Evolutionary conservation across 2,797 vertebrate species (phyloP), one percentile per base, ranked within the genome.

Genomic region (Phaenicophaeus curvirostris): DNA sequence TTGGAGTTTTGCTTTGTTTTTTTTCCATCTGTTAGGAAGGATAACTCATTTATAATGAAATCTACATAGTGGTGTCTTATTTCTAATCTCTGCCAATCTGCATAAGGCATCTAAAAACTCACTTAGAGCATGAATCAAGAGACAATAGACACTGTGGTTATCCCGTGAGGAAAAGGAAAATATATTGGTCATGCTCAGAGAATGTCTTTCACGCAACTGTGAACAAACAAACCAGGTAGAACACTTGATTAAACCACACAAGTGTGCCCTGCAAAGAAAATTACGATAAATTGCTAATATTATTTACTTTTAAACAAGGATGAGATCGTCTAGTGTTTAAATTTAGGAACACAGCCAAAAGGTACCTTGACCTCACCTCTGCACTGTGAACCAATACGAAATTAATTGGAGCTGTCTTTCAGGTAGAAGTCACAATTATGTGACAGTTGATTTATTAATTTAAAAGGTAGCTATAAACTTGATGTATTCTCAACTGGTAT

Each of bases 371-470:
- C 91, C 94, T 96, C 79, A 93, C 83, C 93, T 94, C 89, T 91
- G 80, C 81, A 76, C 91, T 63, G 50, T 23, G 48, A 95, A 77
- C 85, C 81, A 93, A 88, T 63, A 66, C 16, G 94, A 95, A 96
- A 94, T 94, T 94, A 95, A 96, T 96, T 95, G 72, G 61, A 90
- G 37, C 61, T 96, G 90, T 91, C 23, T 0, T 91, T 97, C 83
- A 90, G 73, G 59, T 72, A 93, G 90, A 95, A 94, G 75, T 95
- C 71, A 87, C 84, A 90, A 85, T 93, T 94, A 90, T 73, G 44
- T 91, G 91, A 94, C 71, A 75, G 76, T 59, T 96, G 93, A 97
- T 97, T 97, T 95, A 96, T 94, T 94, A 91, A 94, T 96, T 93
- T 92, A 88, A 82, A 54, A 88, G 46, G 35, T 66, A 82, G 61